Conservation (phyloP, 2,888 invertebrate species). For the Cybosia mesomella region DNA sequence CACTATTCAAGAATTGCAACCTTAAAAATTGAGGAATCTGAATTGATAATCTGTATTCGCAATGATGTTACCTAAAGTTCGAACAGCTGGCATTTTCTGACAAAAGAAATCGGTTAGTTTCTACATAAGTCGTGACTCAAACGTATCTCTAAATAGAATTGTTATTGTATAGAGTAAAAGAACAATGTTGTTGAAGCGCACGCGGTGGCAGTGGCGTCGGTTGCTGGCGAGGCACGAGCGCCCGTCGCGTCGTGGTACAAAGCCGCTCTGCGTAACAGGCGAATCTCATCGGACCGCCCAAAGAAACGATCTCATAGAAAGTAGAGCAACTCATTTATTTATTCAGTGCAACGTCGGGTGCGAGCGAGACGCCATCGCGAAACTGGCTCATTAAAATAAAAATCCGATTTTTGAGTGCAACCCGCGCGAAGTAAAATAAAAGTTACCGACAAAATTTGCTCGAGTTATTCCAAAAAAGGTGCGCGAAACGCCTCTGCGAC, state of each 20-base stretch:
- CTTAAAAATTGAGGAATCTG: conserved; percentile 1
- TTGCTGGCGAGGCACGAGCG: conserved; percentile 33
- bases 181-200: conserved; percentile 58
- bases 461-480: conserved; percentile 86
- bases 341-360: conserved; percentile 82
- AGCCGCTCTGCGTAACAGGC: conserved; percentile 50
- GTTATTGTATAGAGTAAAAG: conserved; percentile 64
- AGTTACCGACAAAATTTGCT: conserved; percentile 85
- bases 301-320: conserved; percentile 86
- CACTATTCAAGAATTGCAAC: conserved; percentile 7
- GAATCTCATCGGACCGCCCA: conserved; percentile 74
- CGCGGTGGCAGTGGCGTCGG: conserved; percentile 22
- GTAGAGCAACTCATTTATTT: conserved; percentile 86
- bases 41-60: conserved; percentile 6
- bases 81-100: conserved; percentile 49
- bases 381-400: conserved; percentile 87
- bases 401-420: conserved; percentile 83
- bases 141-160: conserved; percentile 63
- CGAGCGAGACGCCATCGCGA: conserved; percentile 78
- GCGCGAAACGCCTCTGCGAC: conserved; percentile 77
- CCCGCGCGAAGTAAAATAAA: conserved; percentile 81
- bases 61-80: conserved; percentile 24
- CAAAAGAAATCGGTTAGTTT: conserved; percentile 52
- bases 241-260: conserved; percentile 38
- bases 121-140: conserved; percentile 67